Conservation (phyloP, 2,888 invertebrate genomes). For the Lithophane semibrunnea region DNA sequence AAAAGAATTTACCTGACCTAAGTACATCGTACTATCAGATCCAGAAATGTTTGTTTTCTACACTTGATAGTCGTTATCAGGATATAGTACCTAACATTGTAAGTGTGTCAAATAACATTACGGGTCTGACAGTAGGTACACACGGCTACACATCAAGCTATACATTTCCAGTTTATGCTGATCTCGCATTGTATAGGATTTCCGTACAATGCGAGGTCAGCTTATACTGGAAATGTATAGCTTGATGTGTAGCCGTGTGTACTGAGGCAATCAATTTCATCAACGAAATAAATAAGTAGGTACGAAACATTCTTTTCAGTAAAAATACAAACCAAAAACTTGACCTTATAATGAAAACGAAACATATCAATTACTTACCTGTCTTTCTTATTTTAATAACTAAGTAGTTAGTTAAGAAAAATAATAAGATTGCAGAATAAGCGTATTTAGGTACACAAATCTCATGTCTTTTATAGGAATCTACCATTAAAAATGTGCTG, state of each 20-base stretch:
- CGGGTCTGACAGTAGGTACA: constrained; percentile 40
- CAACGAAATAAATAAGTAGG: constrained; percentile 22
- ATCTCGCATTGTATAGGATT: too few species aligned
- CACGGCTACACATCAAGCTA: too few species aligned
- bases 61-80: constrained; percentile 50
- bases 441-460: constrained; percentile 51
- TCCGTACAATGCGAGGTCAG: too few species aligned
- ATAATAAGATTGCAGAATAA: constrained; percentile 38
- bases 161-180: too few species aligned
- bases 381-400: constrained; percentile 46
- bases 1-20: constrained; percentile 27
- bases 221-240: too few species aligned
- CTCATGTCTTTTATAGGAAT: constrained; percentile 34
- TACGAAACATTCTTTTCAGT: constrained; percentile 7
- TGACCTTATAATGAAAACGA: constrained; percentile 39
- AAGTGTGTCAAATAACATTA: constrained; percentile 43
- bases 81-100: constrained; percentile 4
- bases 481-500: constrained; percentile 29
- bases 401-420: constrained; percentile 31
- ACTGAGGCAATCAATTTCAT: constrained; percentile 29
- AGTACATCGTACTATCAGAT: constrained; percentile 50
- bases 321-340: constrained; percentile 20
- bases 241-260: too few species aligned
- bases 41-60: constrained; percentile 51
- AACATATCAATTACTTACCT: constrained; percentile 55